A percentile compares a stretch with the other conserved stretches of the same genome.
Conservation (phyloP, 2,113 vertebrate genomes). For the Gopherus flavomarginatus region DNA sequence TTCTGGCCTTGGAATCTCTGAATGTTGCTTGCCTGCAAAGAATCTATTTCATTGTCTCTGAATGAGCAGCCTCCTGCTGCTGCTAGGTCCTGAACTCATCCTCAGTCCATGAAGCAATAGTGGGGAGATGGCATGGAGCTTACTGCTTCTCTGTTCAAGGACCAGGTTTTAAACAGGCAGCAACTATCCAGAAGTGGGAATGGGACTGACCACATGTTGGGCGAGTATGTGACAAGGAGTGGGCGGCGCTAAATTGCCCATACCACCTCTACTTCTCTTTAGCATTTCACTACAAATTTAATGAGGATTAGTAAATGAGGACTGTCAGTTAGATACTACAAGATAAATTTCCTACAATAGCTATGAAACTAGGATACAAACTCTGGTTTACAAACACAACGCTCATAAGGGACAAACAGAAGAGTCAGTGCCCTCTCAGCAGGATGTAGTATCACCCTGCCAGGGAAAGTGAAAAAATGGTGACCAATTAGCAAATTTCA, state of each 20-base stretch:
- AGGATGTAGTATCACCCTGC: neutral
- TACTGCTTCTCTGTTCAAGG: neutral
- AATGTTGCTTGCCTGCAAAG: neutral
- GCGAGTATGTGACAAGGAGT: neutral
- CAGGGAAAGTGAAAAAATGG: neutral
- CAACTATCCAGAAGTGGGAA: neutral
- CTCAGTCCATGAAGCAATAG: neutral
- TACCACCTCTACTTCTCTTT: neutral
- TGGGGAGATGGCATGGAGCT: accelerated
- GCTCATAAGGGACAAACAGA: neutral
- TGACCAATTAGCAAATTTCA: neutral
- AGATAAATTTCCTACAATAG: neutral
- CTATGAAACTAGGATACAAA: neutral
- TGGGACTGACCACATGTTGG: neutral
- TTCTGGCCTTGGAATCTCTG: neutral
- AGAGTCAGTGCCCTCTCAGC: neutral
- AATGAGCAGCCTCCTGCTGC: neutral
- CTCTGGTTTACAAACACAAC: neutral
- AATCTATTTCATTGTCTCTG: neutral
- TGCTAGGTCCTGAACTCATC: neutral
- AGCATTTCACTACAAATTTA: neutral
- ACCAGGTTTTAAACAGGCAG: neutral
- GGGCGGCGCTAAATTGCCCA: neutral
- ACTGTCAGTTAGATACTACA: neutral
- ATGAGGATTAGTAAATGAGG: neutral